Evolutionary conservation across 2,888 invertebrate genomes (phyloP).

Genomic region (Scaptomyza caliginosa): DNA sequence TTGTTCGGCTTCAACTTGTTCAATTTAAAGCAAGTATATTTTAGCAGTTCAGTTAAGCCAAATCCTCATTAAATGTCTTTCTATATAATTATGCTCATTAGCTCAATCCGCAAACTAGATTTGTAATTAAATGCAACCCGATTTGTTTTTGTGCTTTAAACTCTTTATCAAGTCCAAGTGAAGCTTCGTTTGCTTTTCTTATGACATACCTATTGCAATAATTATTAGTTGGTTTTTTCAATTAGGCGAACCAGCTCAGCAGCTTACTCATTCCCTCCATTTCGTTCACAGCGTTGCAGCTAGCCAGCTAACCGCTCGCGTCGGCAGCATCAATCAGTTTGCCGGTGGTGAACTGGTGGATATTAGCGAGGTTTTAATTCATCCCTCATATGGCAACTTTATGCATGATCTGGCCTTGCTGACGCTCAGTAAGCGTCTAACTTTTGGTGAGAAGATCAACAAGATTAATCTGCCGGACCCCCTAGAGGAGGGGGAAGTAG

Average conservation of each 20-base stretch:
- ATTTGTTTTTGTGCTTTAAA: not conserved
- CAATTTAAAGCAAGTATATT: not conserved
- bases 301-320: conserved; percentile 59
- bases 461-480: conserved; percentile 56
- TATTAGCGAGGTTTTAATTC: conserved; percentile 63
- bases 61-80: not conserved
- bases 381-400: conserved; percentile 79
- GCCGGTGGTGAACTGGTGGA: conserved; percentile 74
- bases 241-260: not conserved
- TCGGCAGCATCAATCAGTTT: conserved; percentile 80
- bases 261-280: not conserved
- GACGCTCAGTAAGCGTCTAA: conserved; percentile 50
- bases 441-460: conserved; percentile 55
- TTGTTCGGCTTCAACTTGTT: not conserved
- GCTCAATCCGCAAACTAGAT: not conserved
- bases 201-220: not conserved
- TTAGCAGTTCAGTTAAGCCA: not conserved
- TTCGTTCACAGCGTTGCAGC: conserved; percentile 47
- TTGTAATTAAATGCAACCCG: not conserved
- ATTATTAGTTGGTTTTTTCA: not conserved
- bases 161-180: not conserved
- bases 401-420: conserved; percentile 79
- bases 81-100: not conserved
- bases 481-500: conserved; percentile 9
- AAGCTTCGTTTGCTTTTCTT: not conserved